phyloP scores from a whole-genome alignment of 2,888 invertebrate species.

The Eupithecia tripunctaria region DNA sequence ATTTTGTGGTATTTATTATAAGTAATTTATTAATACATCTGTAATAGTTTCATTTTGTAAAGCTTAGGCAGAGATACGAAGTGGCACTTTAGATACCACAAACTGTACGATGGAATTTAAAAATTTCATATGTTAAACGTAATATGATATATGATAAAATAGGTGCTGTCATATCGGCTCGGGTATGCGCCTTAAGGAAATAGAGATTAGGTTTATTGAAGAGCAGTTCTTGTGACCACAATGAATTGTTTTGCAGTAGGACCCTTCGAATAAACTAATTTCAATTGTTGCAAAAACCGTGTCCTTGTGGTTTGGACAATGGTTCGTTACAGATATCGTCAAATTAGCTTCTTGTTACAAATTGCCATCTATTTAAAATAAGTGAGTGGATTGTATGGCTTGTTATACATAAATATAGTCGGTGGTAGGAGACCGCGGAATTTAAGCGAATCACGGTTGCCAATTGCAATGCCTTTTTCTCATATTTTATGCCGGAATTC shows the following conservation, averaged over 20 bases:
- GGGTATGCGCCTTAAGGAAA: no score
- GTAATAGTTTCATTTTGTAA: no score
- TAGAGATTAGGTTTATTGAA: background rate
- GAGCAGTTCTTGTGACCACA: background rate
- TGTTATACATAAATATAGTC: constrained; percentile 3
- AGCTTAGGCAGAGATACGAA: no score
- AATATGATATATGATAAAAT: no score
- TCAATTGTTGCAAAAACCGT: constrained; percentile 15
- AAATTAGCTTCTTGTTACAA: constrained; percentile 18
- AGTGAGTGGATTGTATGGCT: background rate
- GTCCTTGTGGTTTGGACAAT: constrained; percentile 22
- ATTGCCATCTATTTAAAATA: constrained; percentile 17
- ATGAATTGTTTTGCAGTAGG: background rate
- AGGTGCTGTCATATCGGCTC: no score
- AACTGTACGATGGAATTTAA: no score
- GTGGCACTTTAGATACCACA: no score
- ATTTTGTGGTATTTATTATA: no score
- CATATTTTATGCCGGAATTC: no score
- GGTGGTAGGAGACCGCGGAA: background rate
- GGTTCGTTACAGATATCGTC: constrained; percentile 17
- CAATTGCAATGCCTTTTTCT: background rate
- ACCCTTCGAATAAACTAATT: no score
- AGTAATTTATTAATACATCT: no score
- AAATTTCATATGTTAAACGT: no score
- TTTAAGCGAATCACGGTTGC: background rate